A percentile compares a stretch with the other conserved stretches of the same genome.
Evolutionary conservation across 2,113 vertebrate genomes (phyloP).

Genomic region (Prionailurus bengalensis): DNA sequence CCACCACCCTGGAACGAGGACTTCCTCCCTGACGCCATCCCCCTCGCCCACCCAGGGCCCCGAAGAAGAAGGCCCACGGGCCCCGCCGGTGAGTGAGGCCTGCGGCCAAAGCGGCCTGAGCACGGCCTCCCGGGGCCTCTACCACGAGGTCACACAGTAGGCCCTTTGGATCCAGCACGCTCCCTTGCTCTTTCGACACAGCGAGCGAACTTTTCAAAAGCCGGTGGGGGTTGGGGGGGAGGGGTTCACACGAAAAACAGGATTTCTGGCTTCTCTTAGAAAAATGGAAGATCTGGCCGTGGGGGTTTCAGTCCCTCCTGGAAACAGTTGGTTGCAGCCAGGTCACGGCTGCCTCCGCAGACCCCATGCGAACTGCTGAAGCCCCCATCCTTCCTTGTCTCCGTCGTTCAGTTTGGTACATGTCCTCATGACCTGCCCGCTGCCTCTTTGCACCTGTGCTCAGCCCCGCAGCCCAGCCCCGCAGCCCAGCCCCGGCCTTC

Average conservation of each 20-base stretch:
- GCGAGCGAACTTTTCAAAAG: background rate
- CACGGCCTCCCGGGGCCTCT: background rate
- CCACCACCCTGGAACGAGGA: constrained; percentile 90
- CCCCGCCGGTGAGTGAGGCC: constrained; percentile 81
- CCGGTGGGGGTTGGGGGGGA: no score
- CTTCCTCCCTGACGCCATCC: constrained; percentile 90
- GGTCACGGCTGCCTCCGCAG: background rate
- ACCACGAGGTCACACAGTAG: fast-evolving
- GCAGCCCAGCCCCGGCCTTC: background rate
- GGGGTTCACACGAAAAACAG: background rate
- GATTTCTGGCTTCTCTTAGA: background rate
- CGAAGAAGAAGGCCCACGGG: constrained; percentile 84
- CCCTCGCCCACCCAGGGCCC: constrained; percentile 86
- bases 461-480: background rate
- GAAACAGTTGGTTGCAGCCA: background rate
- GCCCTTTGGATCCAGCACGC: background rate
- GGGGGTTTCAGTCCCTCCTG: background rate
- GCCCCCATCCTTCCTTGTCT: background rate
- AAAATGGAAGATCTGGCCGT: background rate
- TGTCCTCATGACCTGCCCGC: background rate
- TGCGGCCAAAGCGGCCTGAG: fast-evolving
- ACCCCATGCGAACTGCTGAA: background rate
- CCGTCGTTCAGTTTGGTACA: background rate
- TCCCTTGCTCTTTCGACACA: background rate
- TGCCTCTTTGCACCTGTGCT: background rate